Base-by-base conservation (phyloP, 2,888 invertebrate species). In the Subacronicta megacephala region DNA sequence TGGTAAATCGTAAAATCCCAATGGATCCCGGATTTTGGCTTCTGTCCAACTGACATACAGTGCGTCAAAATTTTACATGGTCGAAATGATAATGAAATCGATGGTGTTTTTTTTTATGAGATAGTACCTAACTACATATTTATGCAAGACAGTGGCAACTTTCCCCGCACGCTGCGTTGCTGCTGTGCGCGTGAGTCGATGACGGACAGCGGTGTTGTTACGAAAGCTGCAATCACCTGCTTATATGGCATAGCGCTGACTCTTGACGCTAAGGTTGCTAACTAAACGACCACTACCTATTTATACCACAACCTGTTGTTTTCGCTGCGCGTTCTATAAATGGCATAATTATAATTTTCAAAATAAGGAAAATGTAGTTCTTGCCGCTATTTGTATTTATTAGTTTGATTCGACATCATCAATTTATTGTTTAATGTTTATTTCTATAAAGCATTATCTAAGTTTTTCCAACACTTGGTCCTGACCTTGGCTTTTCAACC, bases 141-240 rank as follows among this genome's bases (percentile, higher is more conserved):
- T 85, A 90, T 83, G 85, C 83, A 84, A 87, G 84, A 70, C 83
- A 79, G 83, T 77, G 81, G 85, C 87, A 88, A 93, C 92, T 93
- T 93, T 93, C 92, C 88, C 93, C 83, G 76, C 67, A 57, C 38
- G 51, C 40, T 68, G 61, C 64, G 56, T 56, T 61, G 60, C 64
- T 64, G 52, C 68, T 65, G 78, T 77, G 77, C 85, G 84, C 83
- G 83, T 78, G 80, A 77, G 80, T 63, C 83, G 87, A 72, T 85
- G 87, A 85, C 88, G 73, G 80, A 83, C 87, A 54, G 54, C 76
- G 83, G 82, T 85, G 90, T 85, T 84, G 87, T 93, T 93, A 90
- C 91, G 93, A 93, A 93, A 93, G 93, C 88, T 91, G 88, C 86
- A 83, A 56, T 78, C 80, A 77, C 81, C 80, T 79, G 84, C 87